A percentile compares a stretch with the other conserved stretches of the same genome.
Conservation (phyloP, 2,797 vertebrate genomes). For the Dipus sagitta region DNA sequence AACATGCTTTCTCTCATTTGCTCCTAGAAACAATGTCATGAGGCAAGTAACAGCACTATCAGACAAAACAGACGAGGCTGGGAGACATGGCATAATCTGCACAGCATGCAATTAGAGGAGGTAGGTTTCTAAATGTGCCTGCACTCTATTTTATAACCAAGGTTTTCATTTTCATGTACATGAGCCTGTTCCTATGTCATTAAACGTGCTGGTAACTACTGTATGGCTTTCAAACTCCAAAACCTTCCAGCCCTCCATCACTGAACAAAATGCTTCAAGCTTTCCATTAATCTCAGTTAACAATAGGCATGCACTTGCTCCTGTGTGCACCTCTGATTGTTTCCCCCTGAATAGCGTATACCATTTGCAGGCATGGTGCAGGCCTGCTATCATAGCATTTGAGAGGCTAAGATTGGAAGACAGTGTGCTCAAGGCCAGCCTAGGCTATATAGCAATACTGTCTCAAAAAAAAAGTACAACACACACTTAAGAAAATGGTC, state of each 20-base stretch:
- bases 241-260: background rate
- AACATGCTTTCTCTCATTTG: background rate
- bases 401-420: background rate
- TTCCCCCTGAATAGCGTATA: background rate
- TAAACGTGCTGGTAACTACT: background rate
- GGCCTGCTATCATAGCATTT: background rate
- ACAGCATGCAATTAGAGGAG: background rate
- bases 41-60: background rate
- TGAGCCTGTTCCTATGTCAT: background rate
- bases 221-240: background rate
- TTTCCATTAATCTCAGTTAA: background rate
- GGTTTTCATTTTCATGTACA: slow-evolving; percentile 2
- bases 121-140: background rate
- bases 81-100: background rate
- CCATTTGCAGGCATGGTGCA: background rate
- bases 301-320: background rate
- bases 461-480: background rate
- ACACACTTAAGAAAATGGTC: too few species aligned
- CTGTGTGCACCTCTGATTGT: background rate
- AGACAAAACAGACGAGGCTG: background rate
- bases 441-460: background rate
- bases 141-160: background rate
- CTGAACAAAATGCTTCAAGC: background rate
- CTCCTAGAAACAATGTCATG: background rate
- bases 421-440: background rate